Conservation (phyloP, 1,140 invertebrate genomes). For the Eufriesea mexicana region DNA sequence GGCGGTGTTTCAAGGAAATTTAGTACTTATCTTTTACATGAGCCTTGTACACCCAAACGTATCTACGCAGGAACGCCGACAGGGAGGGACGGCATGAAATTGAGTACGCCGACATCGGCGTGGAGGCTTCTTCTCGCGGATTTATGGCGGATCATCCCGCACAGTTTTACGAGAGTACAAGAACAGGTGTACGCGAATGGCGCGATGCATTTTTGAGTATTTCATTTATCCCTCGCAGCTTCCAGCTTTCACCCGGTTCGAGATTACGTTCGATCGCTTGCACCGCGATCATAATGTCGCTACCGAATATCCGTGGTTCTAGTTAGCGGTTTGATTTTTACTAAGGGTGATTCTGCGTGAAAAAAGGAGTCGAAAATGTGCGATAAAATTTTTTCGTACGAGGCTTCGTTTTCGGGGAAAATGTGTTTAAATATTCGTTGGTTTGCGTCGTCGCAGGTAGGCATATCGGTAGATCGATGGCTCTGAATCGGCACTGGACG, state of each 20-base stretch:
- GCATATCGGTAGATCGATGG: too few relatives aligned
- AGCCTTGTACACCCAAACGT: slow-evolving; percentile 27
- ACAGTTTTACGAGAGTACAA: slow-evolving; percentile 56
- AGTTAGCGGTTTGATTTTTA: too few relatives aligned
- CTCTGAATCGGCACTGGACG: too few relatives aligned
- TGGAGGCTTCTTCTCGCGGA: slow-evolving; percentile 42
- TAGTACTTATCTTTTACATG: slow-evolving; percentile 47
- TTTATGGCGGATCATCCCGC: slow-evolving; percentile 55
- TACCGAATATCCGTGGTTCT: too few relatives aligned
- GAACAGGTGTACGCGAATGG: slow-evolving; percentile 19
- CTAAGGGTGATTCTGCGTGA: too few relatives aligned
- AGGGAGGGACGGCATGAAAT: slow-evolving; percentile 52
- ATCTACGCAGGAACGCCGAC: slow-evolving; percentile 23
- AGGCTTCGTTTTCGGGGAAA: too few relatives aligned
- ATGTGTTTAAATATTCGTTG: too few relatives aligned
- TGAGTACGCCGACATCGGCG: slow-evolving; percentile 51
- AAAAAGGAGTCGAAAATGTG: too few relatives aligned
- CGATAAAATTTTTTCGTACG: too few relatives aligned
- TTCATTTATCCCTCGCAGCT: slow-evolving; percentile 40
- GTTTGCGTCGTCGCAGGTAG: too few relatives aligned
- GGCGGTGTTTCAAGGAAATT: slow-evolving; percentile 50
- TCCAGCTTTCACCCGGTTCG: too few relatives aligned
- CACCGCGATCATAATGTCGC: too few relatives aligned
- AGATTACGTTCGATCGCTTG: background rate
- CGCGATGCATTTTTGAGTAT: slow-evolving; percentile 62